Evolutionary conservation across 2,113 vertebrate genomes (phyloP).

Genomic region (Ranitomeya imitator): DNA sequence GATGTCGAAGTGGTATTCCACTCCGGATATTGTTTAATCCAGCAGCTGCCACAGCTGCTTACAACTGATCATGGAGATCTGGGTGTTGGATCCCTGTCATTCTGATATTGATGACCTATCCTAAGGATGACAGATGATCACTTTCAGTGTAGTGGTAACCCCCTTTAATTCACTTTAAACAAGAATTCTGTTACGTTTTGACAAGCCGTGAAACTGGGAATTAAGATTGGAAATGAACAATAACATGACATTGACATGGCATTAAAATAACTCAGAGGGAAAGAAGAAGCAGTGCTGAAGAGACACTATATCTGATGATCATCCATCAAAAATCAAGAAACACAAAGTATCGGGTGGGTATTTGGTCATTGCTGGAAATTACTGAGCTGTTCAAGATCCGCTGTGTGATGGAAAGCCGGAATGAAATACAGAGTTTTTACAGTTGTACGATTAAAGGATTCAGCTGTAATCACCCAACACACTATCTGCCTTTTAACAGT

Average conservation of each 20-base stretch:
- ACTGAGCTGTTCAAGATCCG: slow-evolving; percentile 20
- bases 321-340: background rate
- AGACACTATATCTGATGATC: no score
- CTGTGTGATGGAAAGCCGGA: slow-evolving; percentile 78
- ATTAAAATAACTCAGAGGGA: background rate
- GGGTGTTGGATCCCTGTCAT: no score
- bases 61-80: no score
- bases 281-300: background rate
- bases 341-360: background rate
- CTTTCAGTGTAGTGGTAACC: no score
- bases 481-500: slow-evolving; percentile 81
- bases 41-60: no score
- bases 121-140: no score
- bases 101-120: no score
- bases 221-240: background rate
- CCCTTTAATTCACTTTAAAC: no score
- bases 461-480: slow-evolving; percentile 72
- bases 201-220: background rate
- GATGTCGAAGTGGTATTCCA: no score
- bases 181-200: background rate
- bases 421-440: slow-evolving; percentile 73
- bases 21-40: no score
- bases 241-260: background rate
- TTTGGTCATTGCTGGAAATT: slow-evolving; percentile 23
- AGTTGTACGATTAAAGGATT: slow-evolving; percentile 80